phyloP scores from a whole-genome alignment of 2,797 vertebrate genomes.

The Sebastes oblongus region DNA sequence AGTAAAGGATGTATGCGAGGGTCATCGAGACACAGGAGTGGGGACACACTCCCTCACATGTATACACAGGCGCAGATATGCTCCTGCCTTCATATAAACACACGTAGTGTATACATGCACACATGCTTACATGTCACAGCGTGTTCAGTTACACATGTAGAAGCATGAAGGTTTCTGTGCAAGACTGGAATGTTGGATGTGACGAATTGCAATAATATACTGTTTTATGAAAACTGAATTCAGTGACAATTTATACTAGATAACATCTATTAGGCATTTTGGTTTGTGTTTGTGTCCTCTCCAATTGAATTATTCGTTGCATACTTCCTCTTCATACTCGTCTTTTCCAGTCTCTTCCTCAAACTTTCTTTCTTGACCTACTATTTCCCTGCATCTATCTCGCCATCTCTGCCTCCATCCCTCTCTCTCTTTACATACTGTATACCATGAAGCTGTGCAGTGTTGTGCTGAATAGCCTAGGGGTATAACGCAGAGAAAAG shows the following conservation, averaged over 20 bases:
- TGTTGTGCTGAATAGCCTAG: neutral
- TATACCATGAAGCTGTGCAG: neutral
- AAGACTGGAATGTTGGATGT: neutral
- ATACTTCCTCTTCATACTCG: neutral
- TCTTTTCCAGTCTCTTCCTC: neutral
- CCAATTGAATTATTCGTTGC: neutral
- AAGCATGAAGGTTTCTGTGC: slow-evolving; percentile 4
- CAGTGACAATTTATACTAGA: neutral
- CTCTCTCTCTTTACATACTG: neutral
- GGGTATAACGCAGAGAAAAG: slow-evolving; percentile 12
- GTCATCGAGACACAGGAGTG: neutral
- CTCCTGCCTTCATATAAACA: neutral
- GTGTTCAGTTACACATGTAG: neutral
- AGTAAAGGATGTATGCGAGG: slow-evolving; percentile 28
- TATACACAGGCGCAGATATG: neutral
- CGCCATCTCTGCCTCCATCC: neutral
- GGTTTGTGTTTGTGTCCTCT: neutral
- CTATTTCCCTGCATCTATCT: neutral
- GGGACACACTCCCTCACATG: neutral
- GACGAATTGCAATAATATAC: neutral
- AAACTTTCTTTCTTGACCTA: neutral
- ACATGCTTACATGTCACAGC: neutral
- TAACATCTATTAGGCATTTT: neutral
- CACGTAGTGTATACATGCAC: neutral
- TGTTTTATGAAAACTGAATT: neutral